Base-by-base conservation (phyloP, 1,140 invertebrate genomes). In the Teleopsis dalmanni region DNA sequence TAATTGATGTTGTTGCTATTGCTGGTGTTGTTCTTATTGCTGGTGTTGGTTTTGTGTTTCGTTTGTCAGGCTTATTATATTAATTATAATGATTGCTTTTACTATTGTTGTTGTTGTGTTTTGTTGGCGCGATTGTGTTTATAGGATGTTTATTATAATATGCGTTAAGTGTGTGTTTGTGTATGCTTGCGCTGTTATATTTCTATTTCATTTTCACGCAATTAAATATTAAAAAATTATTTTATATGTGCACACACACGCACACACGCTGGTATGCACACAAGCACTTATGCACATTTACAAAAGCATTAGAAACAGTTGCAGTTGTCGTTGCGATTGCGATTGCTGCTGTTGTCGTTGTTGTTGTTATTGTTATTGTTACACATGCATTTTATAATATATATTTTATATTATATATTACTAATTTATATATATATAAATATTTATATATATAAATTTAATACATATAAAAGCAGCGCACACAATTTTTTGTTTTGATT, bases 341-440 rank as follows among this genome's bases (percentile, higher is more conserved):
- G 16, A 14, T 37, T 37, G 7, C 55, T 51, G 58, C 53, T 55
- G 55, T 50, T 44, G 57, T 35, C 18, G 14, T 19, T 14, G 35
- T 37, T 37, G 35, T 37, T 37, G 35, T 19, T 37, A 16, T 37
- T 37, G 18, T 31, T 13, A n/a, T 21, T 33, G 14, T 44, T 44
- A 27, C 18, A 44, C 29, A 18, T 33, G 19, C 14, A 19, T 9
- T 2, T 8, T n/a, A 11, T 14, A 44, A 33, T 13, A 21, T 37
- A 47, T 37, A 37, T 37, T 38, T 37, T 29, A 47, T 37, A 25
- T 44, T 16, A 14, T 47, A 13, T 27, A 36, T 35, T 47, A 36
- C 29, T 36, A 37, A 23, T 25, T 41, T 42, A 29, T 47, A 34
- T 36, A 36, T 47, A 35, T 51, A 36, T 36, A 18, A 37, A 23